Evolutionary conservation across 2,888 invertebrate species (phyloP), one percentile per base, ranked within the genome.

Genomic region (Neoscelio sp.): DNA sequence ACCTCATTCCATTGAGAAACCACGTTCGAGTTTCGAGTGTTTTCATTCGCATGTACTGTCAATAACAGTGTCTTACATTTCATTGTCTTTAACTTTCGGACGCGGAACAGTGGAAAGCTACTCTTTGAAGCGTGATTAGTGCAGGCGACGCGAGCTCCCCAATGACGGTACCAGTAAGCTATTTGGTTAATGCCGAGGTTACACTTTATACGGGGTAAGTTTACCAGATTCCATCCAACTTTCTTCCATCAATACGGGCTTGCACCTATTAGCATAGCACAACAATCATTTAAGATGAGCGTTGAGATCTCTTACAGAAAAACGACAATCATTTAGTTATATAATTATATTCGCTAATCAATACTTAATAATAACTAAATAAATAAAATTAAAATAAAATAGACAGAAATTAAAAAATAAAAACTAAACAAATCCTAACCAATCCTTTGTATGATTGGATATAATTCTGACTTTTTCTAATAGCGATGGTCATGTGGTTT

Each of bases 101-200:
- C 26, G 23, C 46, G 12, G 20, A 60, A 18, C 15, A n/a, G 17
- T 42, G 13, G 17, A 26, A 58, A 42, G 18, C 60, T 60, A 23
- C 44, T 44, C 44, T 60, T 60, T 30, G 60, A 60, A 28, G 44
- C 18, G 44, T 60, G 60, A 60, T 60, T 60, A 60, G 60, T 44
- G 44, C 30, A 60, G 30, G 20, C 17, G 44, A 44, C 60, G 40
- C 40, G 60, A 46, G 26, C 10, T 46, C 3, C 26, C 26, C 26
- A 46, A 46, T 26, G 23, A 26, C 12, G 26, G 12, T 13, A 44
- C 26, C 44, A 33, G 18, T n/a, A 20, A 60, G 60, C 60, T 60
- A 44, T 60, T 60, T 30, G 46, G 46, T 46, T 46, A 33, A 46
- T 17, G 33, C 33, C n/a, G 30, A 35, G 12, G 46, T 30, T 62